Percentiles rank a stretch among this genome's conserved stretches.
phyloP scores from a whole-genome alignment of 2,888 invertebrate genomes.

The Thereva unica region DNA sequence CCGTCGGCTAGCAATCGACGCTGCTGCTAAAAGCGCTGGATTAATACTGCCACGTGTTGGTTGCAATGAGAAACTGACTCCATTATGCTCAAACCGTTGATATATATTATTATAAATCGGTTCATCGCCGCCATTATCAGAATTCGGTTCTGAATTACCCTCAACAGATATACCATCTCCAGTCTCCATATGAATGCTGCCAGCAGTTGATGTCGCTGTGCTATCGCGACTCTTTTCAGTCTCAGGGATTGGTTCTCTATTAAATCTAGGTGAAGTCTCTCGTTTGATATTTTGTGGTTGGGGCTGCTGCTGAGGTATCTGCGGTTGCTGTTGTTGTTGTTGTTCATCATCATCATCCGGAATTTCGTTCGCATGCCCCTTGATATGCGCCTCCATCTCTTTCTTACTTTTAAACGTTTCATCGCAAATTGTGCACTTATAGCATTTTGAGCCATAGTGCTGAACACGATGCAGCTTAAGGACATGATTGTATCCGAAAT shows the following conservation, averaged over 20 bases:
- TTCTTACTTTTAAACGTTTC: constrained; percentile 90
- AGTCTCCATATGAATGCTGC: constrained; percentile 28
- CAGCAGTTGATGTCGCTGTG: constrained; percentile 47
- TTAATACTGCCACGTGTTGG: constrained; percentile 51
- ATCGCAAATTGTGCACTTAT: constrained; percentile 89
- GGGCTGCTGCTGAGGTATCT: constrained; percentile 45
- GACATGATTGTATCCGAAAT: constrained; percentile 90
- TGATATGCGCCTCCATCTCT: constrained; percentile 87
- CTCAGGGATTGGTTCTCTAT: constrained; percentile 44
- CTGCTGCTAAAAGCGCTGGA: constrained; percentile 56
- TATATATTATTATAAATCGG: constrained; percentile 42
- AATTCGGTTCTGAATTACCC: constrained; percentile 43
- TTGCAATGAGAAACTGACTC: constrained; percentile 35
- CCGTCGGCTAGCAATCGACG: constrained; percentile 53
- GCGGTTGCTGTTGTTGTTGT: constrained; percentile 47
- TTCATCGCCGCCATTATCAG: constrained; percentile 42
- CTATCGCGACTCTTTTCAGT: constrained; percentile 54
- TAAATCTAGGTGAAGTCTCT: constrained; percentile 24
- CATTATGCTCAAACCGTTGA: constrained; percentile 42
- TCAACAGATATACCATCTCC: constrained; percentile 37
- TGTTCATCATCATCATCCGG: constrained; percentile 60
- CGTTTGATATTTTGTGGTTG: constrained; percentile 44
- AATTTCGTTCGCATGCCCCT: constrained; percentile 70
- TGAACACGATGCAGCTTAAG: constrained; percentile 86
- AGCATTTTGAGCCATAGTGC: constrained; percentile 89